Evolutionary conservation across 2,888 invertebrate genomes (phyloP).

Genomic region (Dasypolia templi): DNA sequence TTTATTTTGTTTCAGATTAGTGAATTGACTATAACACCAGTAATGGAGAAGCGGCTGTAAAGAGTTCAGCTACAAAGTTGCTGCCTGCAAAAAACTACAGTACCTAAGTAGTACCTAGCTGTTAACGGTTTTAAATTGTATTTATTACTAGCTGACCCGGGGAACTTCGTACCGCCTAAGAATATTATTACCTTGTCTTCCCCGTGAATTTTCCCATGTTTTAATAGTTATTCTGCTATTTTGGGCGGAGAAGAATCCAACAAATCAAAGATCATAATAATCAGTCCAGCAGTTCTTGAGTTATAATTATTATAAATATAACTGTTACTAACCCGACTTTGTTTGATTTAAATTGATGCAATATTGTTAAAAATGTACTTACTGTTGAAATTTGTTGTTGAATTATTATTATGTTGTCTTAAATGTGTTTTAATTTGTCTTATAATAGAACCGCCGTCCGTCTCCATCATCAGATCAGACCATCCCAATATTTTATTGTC

Average conservation of each 20-base stretch:
- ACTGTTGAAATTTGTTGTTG: not conserved
- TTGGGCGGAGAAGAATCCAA: too few relatives aligned
- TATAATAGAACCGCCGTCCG: not conserved
- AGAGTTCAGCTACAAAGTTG: not conserved
- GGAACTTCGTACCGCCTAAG: too few relatives aligned
- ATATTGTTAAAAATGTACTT: not conserved
- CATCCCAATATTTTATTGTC: not conserved
- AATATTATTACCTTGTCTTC: too few relatives aligned
- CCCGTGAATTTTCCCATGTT: too few relatives aligned
- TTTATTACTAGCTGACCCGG: too few relatives aligned
- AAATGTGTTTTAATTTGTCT: not conserved
- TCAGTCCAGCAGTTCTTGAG: too few relatives aligned
- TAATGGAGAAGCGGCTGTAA: constrained; percentile 35
- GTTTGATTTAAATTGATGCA: too few relatives aligned
- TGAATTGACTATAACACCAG: constrained; percentile 46
- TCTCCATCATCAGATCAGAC: not conserved
- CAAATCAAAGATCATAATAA: too few relatives aligned
- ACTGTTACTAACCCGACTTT: too few relatives aligned
- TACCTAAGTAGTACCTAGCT: too few relatives aligned
- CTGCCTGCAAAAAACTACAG: not conserved
- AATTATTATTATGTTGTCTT: not conserved
- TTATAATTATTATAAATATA: too few relatives aligned
- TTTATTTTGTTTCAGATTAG: constrained; percentile 29
- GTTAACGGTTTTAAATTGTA: not conserved
- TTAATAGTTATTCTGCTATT: too few relatives aligned